A percentile compares a stretch with the other conserved stretches of the same genome.
phyloP scores from a whole-genome alignment of 2,113 vertebrate genomes.

The Cyprinodon tularosa region DNA sequence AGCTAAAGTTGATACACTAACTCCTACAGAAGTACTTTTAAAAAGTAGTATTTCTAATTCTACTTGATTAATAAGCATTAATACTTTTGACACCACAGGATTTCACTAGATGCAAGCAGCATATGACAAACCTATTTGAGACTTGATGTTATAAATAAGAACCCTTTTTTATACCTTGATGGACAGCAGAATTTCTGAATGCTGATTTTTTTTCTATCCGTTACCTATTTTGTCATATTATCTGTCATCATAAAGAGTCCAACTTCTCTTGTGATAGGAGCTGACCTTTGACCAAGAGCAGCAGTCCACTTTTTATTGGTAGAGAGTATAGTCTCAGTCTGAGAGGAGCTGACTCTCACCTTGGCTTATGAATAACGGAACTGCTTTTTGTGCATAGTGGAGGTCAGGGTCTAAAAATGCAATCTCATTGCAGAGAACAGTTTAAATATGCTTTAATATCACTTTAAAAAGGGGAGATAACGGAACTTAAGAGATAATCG shows the following conservation, averaged over 20 bases:
- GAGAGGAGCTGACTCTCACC: neutral
- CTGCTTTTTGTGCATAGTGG: neutral
- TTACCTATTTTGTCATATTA: neutral
- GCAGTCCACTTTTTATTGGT: neutral
- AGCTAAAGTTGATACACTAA: too few species aligned
- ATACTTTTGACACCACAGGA: too few species aligned
- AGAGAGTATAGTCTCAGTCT: neutral
- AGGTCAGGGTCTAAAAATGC: neutral
- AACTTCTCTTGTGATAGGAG: neutral
- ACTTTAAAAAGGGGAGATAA: conserved; percentile 18
- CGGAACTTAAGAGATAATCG: neutral
- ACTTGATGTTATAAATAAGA: too few species aligned
- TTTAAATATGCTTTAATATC: conserved; percentile 29
- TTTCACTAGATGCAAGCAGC: too few species aligned
- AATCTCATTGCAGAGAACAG: conserved; percentile 24
- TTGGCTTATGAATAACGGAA: neutral
- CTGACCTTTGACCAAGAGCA: neutral
- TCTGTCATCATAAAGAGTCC: neutral
- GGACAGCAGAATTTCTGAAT: neutral
- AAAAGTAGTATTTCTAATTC: too few species aligned
- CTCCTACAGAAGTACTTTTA: too few species aligned
- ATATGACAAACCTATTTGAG: too few species aligned
- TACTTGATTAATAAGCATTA: too few species aligned
- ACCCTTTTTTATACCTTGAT: neutral
- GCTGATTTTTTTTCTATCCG: neutral